Evolutionary conservation across 2,113 vertebrate species (phyloP).

Genomic region (Telmatochromis brichardi): DNA sequence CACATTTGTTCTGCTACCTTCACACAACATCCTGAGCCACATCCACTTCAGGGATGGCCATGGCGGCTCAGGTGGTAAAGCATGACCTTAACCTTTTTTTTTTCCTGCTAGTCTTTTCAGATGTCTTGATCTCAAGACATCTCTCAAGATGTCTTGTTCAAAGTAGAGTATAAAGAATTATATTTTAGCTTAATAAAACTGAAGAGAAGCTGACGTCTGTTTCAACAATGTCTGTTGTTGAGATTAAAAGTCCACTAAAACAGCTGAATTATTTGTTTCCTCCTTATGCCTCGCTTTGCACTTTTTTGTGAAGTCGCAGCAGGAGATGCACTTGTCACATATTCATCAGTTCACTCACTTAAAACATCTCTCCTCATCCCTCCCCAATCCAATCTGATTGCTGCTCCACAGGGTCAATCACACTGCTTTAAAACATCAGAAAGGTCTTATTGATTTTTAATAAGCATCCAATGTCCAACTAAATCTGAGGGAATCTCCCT

Average conservation of each 20-base stretch:
- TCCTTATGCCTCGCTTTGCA: constrained; percentile 1
- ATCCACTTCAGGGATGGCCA: background rate
- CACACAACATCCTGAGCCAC: background rate
- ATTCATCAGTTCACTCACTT: constrained; percentile 13
- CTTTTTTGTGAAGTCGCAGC: background rate
- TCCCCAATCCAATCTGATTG: background rate
- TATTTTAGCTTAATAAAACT: background rate
- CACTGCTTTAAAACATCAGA: background rate
- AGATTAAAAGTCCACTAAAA: background rate
- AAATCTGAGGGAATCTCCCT: background rate
- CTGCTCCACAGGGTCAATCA: background rate
- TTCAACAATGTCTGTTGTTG: background rate
- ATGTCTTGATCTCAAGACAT: background rate
- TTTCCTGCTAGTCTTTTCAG: background rate
- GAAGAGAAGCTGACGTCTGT: background rate
- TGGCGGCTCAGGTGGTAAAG: background rate
- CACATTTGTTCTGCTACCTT: background rate
- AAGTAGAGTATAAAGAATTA: background rate
- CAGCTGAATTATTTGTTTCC: background rate
- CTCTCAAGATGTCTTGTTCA: background rate
- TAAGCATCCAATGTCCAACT: constrained; percentile 12
- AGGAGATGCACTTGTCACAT: constrained; percentile 4
- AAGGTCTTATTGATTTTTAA: constrained; percentile 27
- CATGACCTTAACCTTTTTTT: background rate
- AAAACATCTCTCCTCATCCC: background rate